Base-by-base conservation (phyloP, 37 sponge, comb jelly and placozoan species). In the Ephydatia muelleri region DNA sequence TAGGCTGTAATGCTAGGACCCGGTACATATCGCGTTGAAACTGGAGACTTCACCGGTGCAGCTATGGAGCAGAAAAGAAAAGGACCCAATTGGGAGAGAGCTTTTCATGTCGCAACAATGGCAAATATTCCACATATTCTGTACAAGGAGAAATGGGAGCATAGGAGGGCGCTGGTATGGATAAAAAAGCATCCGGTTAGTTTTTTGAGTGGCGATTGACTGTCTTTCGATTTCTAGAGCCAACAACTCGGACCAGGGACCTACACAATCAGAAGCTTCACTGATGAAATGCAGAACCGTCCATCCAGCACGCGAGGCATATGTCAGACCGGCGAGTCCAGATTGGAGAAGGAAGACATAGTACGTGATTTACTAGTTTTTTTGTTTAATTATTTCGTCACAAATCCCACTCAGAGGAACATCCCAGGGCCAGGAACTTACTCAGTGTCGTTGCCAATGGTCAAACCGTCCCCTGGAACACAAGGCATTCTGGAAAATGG, bases 61-160 rank as follows among this genome's bases (percentile, higher is more conserved):
- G 88, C 87, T 21, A 81, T 94, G 28, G 30, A 72, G 38, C 38
- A 49, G 57, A 88, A 89, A 70, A 40, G 75, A 3, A 67, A 36
- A n/a, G 95, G 97, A 0, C 95, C 97, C 19, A 95, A 93, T 70
- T 98, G 99, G 99, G 92, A 88, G 80, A 67, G 88, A 28, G 91
- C 86, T 3, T 87, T 86, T 38, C 88, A 95, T 21, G 70, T 82
- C 49, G 87, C 87, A 34, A 84, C 72, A 43, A 71, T 86, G 67
- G 81, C 93, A 22, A 86, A 80, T 37, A 94, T 94, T 38, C 97
- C 97, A 12, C 93, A 93, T 74, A 67, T 92, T 67, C 88, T 90
- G 78, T 92, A 96, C 92, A 87, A 78, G 66, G 87, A 96, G 2
- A 83, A 92, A 86, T 98, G 97, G 91, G 83, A 90, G 68, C 96